Conservation (phyloP, 2,113 vertebrate genomes). For the Actenoides lindsayi region DNA sequence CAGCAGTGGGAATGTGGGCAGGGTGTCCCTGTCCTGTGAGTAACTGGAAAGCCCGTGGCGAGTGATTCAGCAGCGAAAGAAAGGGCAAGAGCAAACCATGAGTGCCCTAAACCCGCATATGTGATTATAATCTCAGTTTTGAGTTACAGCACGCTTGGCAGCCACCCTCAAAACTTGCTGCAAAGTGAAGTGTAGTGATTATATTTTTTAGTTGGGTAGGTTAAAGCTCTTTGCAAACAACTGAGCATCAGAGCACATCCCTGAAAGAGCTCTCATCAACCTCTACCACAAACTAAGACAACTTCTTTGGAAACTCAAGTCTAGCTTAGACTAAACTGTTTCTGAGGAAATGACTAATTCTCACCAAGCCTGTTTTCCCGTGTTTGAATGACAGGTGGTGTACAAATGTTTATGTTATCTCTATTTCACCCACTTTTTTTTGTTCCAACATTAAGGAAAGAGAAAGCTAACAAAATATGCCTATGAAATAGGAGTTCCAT, state of each 20-base stretch:
- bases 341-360: not conserved
- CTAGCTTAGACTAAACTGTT: not conserved
- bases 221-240: not conserved
- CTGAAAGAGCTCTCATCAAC: not conserved
- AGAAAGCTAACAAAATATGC: not conserved
- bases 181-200: not conserved
- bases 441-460: not conserved
- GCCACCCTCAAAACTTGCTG: not conserved
- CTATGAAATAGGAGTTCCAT: not conserved
- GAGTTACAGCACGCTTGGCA: not conserved
- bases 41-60: not conserved
- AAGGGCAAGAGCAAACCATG: accelerated
- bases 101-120: not conserved
- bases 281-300: not conserved
- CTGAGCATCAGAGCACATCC: not conserved
- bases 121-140: not conserved
- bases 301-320: not conserved
- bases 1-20: not conserved
- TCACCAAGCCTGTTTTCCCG: not conserved
- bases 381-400: not conserved
- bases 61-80: not conserved
- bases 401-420: not conserved
- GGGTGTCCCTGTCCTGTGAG: not conserved
- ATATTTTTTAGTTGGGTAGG: not conserved
- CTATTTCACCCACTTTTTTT: not conserved